phyloP scores from a whole-genome alignment of 2,113 vertebrate genomes.

The Anarhynchus alexandrinus region DNA sequence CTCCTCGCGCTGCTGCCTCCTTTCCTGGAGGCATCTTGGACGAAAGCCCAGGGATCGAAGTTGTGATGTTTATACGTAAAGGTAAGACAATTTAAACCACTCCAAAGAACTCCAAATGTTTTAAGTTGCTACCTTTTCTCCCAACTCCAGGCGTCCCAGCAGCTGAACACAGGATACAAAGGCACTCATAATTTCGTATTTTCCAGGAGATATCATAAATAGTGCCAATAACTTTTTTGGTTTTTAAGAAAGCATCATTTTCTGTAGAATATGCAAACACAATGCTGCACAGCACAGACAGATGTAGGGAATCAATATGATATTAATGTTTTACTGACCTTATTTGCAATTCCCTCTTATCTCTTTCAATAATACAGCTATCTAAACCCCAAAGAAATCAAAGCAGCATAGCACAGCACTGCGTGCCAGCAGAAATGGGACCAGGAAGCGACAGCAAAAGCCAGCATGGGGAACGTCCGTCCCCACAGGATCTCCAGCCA shows the following conservation, averaged over 20 bases:
- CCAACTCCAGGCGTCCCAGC: background rate
- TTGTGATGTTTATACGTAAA: background rate
- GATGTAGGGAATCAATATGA: background rate
- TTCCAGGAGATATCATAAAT: background rate
- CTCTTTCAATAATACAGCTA: background rate
- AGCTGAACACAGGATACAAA: background rate
- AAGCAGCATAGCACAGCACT: background rate
- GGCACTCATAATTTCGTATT: background rate
- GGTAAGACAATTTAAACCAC: background rate
- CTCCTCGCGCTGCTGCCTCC: background rate
- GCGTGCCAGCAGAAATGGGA: background rate
- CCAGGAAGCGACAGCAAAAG: background rate
- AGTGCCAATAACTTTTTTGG: background rate
- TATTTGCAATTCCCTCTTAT: background rate
- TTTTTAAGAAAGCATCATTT: background rate
- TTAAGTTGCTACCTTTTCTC: background rate
- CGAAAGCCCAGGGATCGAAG: background rate
- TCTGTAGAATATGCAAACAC: background rate
- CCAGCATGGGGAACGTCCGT: fast-evolving
- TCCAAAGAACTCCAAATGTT: background rate
- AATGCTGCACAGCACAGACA: background rate
- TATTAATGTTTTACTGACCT: background rate
- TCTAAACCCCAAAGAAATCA: background rate
- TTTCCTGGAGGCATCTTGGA: background rate
- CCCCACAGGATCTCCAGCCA: background rate